These are phyloP conservation scores for Helicoverpa armigera DNA, from an alignment of 1,140 invertebrate species.

Conservation along the genomic window DNA sequence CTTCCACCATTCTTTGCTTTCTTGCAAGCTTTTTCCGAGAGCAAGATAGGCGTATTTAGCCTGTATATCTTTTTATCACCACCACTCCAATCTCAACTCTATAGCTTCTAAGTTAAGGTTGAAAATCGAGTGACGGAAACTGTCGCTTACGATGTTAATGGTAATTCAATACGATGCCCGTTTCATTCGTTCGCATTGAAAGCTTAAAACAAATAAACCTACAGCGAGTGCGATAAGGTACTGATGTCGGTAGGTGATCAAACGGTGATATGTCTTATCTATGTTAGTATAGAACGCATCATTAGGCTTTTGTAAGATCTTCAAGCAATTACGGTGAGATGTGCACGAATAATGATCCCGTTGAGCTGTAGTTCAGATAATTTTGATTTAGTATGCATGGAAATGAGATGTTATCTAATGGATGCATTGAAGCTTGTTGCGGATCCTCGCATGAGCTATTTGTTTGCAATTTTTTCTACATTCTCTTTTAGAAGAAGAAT, in stretches of 20 bases:
- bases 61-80: slow-evolving; percentile 59
- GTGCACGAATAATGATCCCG: background rate
- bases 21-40: slow-evolving; percentile 83
- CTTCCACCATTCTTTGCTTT: slow-evolving; percentile 84
- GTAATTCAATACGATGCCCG: slow-evolving; percentile 69
- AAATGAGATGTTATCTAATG: background rate
- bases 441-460: too few species aligned
- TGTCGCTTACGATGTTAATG: slow-evolving; percentile 56
- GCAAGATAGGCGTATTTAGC: slow-evolving; percentile 68
- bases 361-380: background rate
- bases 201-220: slow-evolving; percentile 85
- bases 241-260: slow-evolving; percentile 70
- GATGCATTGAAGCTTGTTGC: too few species aligned
- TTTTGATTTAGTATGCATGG: background rate
- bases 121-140: slow-evolving; percentile 9
- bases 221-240: slow-evolving; percentile 76
- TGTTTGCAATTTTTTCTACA: too few species aligned
- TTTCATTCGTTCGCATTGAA: slow-evolving; percentile 83
- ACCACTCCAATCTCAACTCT: slow-evolving; percentile 58
- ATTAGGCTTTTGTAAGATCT: slow-evolving; percentile 47
- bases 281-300: slow-evolving; percentile 46
- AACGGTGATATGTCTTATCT: slow-evolving; percentile 65
- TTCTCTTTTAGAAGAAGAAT: too few species aligned
- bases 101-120: slow-evolving; percentile 24
- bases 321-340: slow-evolving; percentile 11